These are phyloP conservation scores for Phyto melanocephala DNA, from an alignment of 2,888 invertebrate genomes.

Conservation along the genomic window DNA sequence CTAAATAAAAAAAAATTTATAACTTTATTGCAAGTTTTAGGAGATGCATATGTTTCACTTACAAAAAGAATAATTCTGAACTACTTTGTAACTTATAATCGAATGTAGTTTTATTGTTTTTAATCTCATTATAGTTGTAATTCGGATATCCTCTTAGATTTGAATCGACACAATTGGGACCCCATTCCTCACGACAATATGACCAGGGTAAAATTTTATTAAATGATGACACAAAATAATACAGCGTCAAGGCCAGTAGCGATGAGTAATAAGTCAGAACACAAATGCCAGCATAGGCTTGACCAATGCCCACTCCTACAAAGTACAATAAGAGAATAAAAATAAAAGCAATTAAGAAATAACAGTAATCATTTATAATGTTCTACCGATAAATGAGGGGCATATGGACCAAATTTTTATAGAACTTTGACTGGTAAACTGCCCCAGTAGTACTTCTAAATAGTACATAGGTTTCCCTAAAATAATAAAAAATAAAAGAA, in stretches of 20 bases:
- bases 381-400: slow-evolving; percentile 88
- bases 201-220: slow-evolving; percentile 86
- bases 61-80: slow-evolving; percentile 82
- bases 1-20: slow-evolving; percentile 72
- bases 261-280: slow-evolving; percentile 89
- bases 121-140: background rate
- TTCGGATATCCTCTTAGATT: slow-evolving; percentile 54
- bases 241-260: slow-evolving; percentile 86
- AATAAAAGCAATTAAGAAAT: too few species aligned
- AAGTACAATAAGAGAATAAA: slow-evolving; percentile 75
- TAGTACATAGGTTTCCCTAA: slow-evolving; percentile 86
- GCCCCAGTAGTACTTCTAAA: slow-evolving; percentile 89
- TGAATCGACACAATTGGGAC: slow-evolving; percentile 79
- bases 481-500: background rate
- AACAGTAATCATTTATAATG: background rate
- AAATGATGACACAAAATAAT: slow-evolving; percentile 87
- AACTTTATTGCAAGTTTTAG: too few species aligned
- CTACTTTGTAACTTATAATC: slow-evolving; percentile 77
- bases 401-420: slow-evolving; percentile 84
- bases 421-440: slow-evolving; percentile 89
- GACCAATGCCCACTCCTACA: slow-evolving; percentile 87
- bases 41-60: slow-evolving; percentile 71
- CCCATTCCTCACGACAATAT: slow-evolving; percentile 80
- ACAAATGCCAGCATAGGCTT: slow-evolving; percentile 82
- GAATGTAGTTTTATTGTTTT: background rate